Base-by-base conservation (phyloP, 2,797 vertebrate genomes). In the Acomys russatus region DNA sequence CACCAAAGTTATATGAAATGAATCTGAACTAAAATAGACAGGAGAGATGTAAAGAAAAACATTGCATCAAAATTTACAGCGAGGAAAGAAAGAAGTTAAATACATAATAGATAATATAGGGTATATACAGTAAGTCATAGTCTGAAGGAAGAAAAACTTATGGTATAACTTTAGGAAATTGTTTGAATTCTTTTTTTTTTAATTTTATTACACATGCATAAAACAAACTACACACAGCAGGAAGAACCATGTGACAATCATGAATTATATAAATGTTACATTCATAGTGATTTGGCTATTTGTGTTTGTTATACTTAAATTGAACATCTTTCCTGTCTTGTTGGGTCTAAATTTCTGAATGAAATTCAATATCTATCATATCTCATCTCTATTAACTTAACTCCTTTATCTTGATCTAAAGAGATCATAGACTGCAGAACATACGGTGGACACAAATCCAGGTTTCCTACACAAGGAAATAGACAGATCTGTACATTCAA, bases 21-120 rank as follows among this genome's bases (percentile, higher is more conserved):
- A 76, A 2, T 83, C 11, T 87, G 17, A 79, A 70, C 76, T 93
- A 44, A 54, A 90, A 94, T 51, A 84, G 78, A 54, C 4, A 35
- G 18, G 74, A 79, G 30, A 64, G 89, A 78, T 64, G 66, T 38
- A 70, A 97, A 90, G 35, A 35, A 77, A 87, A 92, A 56, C 1
- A 61, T 35, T 73, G 8, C n/a, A 35, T 10, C 11, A 83, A 86
- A 56, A 63, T 38, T 61, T 44, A 44, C 18, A 59, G 0, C 66
- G 3, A 88, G 10, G 73, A 93, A 91, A 51, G 3, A 79, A 64
- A 4, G 63, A 89, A 95, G 38, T 51, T 56, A 92, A 30, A 74
- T 35, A 22, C 20, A 51, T 51, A 88, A 78, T 23, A 38, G n/a
- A n/a, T 44, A 35, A 61, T 78, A 15, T 22, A 88, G 30, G 7